phyloP scores from a whole-genome alignment of 1,140 invertebrate genomes.

The Gryon sp. region DNA sequence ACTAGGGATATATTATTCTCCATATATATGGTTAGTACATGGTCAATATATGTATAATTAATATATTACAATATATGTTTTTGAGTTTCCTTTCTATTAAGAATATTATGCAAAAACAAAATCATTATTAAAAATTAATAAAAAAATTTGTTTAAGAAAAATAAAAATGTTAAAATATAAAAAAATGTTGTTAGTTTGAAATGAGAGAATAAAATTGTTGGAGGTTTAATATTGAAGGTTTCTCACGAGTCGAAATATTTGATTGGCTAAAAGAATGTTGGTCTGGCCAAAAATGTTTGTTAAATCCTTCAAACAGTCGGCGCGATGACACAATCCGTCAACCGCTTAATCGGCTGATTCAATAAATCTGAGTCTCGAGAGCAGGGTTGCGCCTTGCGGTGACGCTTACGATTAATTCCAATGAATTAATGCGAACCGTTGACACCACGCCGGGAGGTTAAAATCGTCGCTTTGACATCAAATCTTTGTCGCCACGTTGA shows the following conservation, averaged over 20 bases:
- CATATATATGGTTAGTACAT: no score
- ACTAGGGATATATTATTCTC: no score
- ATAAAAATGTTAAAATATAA: no score
- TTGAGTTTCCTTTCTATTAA: no score
- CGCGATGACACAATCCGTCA: conserved; percentile 72
- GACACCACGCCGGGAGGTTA: conserved; percentile 74
- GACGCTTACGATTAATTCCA: conserved; percentile 77
- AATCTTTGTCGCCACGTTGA: conserved; percentile 1
- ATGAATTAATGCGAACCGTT: conserved; percentile 77
- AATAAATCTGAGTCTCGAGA: conserved; percentile 78
- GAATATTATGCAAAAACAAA: no score
- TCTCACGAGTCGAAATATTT: conserved; percentile 27
- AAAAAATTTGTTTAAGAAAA: no score
- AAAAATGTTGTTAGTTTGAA: no score
- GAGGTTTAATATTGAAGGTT: no score
- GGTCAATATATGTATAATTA: no score
- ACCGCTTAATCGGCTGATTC: conserved; percentile 78
- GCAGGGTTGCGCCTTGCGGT: conserved; percentile 70
- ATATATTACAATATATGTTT: no score
- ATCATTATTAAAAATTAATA: no score
- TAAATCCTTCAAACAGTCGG: conserved; percentile 51
- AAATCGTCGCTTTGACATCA: conserved; percentile 53
- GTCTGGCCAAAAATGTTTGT: conserved; percentile 43
- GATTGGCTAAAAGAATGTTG: conserved; percentile 51
- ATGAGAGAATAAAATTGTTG: no score